These are phyloP conservation scores for Tachina lurida DNA, from an alignment of 2,888 invertebrate species.

Conservation along the genomic window DNA sequence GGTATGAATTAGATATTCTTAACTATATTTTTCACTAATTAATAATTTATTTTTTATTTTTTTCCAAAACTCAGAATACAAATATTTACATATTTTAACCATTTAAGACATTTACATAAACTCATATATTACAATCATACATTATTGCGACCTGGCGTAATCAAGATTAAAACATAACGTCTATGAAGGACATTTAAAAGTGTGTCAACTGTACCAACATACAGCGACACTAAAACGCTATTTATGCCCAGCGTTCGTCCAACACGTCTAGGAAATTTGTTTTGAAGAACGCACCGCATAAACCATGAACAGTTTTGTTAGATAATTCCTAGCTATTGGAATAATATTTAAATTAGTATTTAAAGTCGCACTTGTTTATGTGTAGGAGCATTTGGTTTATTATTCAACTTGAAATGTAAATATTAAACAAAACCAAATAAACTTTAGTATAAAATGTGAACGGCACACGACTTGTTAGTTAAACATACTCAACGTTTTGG, in stretches of 20 bases:
- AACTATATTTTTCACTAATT: no score
- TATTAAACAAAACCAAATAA: no score
- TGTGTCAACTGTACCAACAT: conserved; percentile 14
- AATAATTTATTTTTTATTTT: no score
- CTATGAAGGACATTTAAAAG: conserved; percentile 59
- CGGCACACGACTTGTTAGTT: conserved; percentile 16
- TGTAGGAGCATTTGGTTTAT: conserved; percentile 15
- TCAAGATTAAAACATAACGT: conserved; percentile 41
- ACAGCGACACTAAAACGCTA: neutral
- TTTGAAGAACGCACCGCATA: neutral
- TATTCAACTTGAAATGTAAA: neutral
- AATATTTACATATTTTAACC: neutral
- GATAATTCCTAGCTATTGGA: conserved; percentile 9
- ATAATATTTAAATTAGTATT: conserved; percentile 2
- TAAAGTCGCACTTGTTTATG: conserved; percentile 7
- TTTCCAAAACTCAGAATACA: no score
- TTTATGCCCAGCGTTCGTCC: neutral
- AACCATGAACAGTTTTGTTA: neutral
- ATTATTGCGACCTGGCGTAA: conserved; percentile 35
- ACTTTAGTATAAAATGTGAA: neutral
- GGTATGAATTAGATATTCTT: no score
- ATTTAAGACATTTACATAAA: conserved; percentile 36
- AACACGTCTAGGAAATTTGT: neutral
- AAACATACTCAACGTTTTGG: conserved; percentile 57
- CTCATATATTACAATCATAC: conserved; percentile 3